Conservation (phyloP, 2,113 vertebrate genomes). For the Apteryx mantelli region DNA sequence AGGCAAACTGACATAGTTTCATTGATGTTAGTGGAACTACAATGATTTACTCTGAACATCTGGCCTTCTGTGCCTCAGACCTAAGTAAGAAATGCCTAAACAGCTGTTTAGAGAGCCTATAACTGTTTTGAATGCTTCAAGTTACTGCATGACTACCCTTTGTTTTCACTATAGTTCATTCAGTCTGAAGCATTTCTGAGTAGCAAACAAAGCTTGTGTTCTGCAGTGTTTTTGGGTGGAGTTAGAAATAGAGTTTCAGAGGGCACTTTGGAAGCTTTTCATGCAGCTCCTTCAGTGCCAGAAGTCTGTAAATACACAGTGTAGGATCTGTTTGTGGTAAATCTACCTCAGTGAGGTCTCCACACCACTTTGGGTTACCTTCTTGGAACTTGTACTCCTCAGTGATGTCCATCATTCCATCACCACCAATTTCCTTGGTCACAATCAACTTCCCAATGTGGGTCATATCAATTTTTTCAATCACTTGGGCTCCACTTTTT, state of each 20-base stretch:
- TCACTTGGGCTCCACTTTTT: conserved; percentile 82
- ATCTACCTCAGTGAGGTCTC: rapidly evolving
- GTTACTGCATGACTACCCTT: background rate
- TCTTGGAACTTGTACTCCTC: conserved; percentile 92
- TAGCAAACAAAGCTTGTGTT: background rate
- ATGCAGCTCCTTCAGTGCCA: background rate
- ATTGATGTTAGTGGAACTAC: background rate
- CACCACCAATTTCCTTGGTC: conserved; percentile 86
- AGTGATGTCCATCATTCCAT: conserved; percentile 83
- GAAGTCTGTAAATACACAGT: background rate
- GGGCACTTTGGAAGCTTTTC: background rate
- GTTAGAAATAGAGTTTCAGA: background rate
- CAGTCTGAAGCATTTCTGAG: background rate
- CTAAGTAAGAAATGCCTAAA: background rate
- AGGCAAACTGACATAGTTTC: background rate
- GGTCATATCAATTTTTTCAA: conserved; percentile 79
- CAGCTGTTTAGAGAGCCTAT: background rate
- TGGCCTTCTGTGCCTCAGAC: background rate
- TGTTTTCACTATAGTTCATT: background rate
- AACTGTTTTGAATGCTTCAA: background rate
- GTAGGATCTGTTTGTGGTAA: background rate
- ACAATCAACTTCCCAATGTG: conserved; percentile 87
- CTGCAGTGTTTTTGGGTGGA: background rate
- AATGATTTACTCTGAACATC: background rate
- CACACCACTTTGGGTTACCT: conserved; percentile 75